Evolutionary conservation across 2,113 vertebrate species (phyloP).

Genomic region (Malaclemys terrapin): DNA sequence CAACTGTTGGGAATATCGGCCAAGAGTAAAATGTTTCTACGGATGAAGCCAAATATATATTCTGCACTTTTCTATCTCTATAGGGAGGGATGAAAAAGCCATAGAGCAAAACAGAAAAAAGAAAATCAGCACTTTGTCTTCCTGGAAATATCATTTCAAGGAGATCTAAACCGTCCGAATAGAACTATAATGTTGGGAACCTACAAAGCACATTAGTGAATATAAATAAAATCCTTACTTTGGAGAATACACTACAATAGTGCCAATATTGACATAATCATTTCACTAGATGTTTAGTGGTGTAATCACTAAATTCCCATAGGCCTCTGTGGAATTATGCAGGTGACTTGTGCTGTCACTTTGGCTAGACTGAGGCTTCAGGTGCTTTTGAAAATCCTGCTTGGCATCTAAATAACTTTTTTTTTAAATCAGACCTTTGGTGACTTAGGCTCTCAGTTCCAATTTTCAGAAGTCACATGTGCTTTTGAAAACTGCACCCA

Average conservation of each 20-base stretch:
- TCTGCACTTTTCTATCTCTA: not conserved
- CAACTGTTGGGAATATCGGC: not conserved
- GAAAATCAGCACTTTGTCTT: not conserved
- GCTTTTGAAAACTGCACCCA: not conserved
- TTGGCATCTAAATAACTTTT: not conserved
- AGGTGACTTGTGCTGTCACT: not conserved
- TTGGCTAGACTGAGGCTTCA: not conserved
- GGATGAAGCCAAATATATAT: not conserved
- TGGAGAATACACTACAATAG: not conserved
- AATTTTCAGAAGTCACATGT: not conserved
- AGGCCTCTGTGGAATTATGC: not conserved
- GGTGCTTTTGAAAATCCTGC: not conserved
- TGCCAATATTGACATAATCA: not conserved
- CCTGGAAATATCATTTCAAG: not conserved
- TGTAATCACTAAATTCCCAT: not conserved
- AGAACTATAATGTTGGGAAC: not conserved
- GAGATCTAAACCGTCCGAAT: not conserved
- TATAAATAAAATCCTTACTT: not conserved
- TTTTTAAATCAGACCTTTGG: not conserved
- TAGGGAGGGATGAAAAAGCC: slow-evolving; percentile 4
- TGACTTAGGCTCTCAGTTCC: not conserved
- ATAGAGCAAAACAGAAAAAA: not conserved
- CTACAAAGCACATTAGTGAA: not conserved
- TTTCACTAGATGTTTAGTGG: not conserved
- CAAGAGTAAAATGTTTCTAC: slow-evolving; percentile 2